Evolutionary conservation across 2,888 invertebrate species (phyloP).

Genomic region (Idaea biselata): DNA sequence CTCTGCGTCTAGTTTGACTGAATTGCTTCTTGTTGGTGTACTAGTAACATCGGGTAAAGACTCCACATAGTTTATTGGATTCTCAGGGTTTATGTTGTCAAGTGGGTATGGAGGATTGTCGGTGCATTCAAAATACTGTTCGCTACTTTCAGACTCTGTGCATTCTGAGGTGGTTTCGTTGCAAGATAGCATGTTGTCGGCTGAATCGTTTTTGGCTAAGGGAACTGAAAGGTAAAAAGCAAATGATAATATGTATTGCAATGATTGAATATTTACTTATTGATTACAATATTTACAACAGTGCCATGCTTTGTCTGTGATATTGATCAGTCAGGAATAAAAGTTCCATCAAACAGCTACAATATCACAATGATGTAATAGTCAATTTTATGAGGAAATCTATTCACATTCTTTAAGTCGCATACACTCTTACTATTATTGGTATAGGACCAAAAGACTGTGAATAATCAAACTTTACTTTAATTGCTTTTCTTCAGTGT

Average conservation of each 20-base stretch:
- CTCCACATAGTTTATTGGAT: constrained; percentile 54
- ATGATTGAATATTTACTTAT: neutral
- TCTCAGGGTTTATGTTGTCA: constrained; percentile 55
- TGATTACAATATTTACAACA: neutral
- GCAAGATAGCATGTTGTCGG: constrained; percentile 75
- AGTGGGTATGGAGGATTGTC: constrained; percentile 59
- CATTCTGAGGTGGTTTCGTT: constrained; percentile 77
- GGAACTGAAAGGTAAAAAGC: constrained; percentile 51
- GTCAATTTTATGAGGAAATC: neutral
- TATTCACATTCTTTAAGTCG: too few species aligned
- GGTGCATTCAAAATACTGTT: constrained; percentile 74
- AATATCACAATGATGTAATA: neutral
- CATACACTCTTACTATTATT: too few species aligned
- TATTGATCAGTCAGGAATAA: neutral
- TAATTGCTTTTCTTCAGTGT: too few species aligned
- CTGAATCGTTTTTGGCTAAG: constrained; percentile 71
- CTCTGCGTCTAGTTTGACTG: constrained; percentile 61
- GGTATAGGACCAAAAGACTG: neutral
- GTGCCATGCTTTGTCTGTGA: neutral
- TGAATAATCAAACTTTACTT: too few species aligned
- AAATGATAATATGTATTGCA: neutral
- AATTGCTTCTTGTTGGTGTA: constrained; percentile 50
- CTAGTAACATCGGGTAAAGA: constrained; percentile 40
- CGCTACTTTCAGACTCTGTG: constrained; percentile 77
- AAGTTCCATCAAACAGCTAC: neutral